These are phyloP conservation scores for Drosophila mauritiana DNA, from an alignment of 1,140 invertebrate species.

Conservation along the genomic window DNA sequence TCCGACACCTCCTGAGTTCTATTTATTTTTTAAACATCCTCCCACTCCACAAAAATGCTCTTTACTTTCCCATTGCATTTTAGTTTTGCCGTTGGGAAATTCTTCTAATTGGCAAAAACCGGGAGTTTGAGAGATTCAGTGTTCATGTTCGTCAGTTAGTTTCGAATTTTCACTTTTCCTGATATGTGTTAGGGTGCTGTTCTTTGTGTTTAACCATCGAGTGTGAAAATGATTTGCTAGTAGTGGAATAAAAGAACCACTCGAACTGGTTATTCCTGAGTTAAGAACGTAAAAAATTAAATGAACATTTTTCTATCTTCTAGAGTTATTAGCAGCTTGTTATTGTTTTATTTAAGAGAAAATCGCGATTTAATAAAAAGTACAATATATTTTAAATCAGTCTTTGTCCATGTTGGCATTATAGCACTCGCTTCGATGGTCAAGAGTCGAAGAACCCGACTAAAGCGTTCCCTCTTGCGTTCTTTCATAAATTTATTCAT, in stretches of 20 bases:
- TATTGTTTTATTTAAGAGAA: not conserved
- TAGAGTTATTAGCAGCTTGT: not conserved
- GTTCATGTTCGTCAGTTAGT: constrained; percentile 37
- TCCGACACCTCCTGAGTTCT: not conserved
- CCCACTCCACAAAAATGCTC: not conserved
- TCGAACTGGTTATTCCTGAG: constrained; percentile 8
- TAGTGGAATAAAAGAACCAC: constrained; percentile 8
- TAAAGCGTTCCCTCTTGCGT: too few species aligned
- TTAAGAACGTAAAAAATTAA: not conserved
- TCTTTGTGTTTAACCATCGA: constrained; percentile 51
- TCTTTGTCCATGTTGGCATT: too few species aligned
- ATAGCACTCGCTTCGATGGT: too few species aligned
- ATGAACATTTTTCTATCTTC: too few species aligned
- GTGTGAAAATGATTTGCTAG: constrained; percentile 57
- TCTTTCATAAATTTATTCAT: too few species aligned
- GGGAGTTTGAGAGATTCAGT: constrained; percentile 32
- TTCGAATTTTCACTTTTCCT: constrained; percentile 44
- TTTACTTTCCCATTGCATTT: constrained; percentile 12
- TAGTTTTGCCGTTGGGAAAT: constrained; percentile 36
- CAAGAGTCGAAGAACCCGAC: too few species aligned
- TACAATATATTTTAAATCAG: too few species aligned
- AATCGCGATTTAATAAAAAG: not conserved
- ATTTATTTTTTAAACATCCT: not conserved
- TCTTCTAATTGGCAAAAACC: constrained; percentile 70
- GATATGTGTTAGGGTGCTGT: constrained; percentile 7